Conservation (phyloP, 2,113 vertebrate genomes). For the Madoqua kirkii region DNA sequence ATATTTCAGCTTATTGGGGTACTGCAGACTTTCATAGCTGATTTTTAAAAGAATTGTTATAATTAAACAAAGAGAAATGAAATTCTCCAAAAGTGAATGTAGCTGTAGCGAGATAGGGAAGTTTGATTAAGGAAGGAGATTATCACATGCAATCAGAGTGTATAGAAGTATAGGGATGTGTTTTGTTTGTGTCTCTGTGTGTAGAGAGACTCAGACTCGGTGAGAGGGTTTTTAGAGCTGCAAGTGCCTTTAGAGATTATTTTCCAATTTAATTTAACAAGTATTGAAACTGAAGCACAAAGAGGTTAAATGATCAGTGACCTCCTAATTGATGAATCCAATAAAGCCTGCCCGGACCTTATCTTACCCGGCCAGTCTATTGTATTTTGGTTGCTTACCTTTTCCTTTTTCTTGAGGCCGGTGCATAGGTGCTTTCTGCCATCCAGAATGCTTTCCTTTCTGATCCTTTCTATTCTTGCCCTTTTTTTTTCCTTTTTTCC, state of each 20-base stretch:
- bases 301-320: slow-evolving; percentile 67
- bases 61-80: slow-evolving; percentile 64
- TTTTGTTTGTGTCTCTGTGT: not conserved
- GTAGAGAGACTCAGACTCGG: not conserved
- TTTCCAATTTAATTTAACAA: slow-evolving; percentile 70
- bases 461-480: not conserved
- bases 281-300: slow-evolving; percentile 66
- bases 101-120: slow-evolving; percentile 54
- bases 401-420: not conserved
- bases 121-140: slow-evolving; percentile 53
- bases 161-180: not conserved
- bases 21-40: slow-evolving; percentile 27
- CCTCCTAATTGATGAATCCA: slow-evolving; percentile 70
- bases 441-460: not conserved
- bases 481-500: not conserved
- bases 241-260: slow-evolving; percentile 60
- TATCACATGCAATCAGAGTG: not conserved
- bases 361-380: slow-evolving; percentile 38
- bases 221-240: slow-evolving; percentile 32
- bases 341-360: slow-evolving; percentile 53
- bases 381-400: slow-evolving; percentile 20
- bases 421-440: not conserved
- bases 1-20: slow-evolving; percentile 41
- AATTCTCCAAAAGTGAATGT: slow-evolving; percentile 62
- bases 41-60: slow-evolving; percentile 36